Conservation (phyloP, 1,140 invertebrate species). For the Achatina immaculata region DNA sequence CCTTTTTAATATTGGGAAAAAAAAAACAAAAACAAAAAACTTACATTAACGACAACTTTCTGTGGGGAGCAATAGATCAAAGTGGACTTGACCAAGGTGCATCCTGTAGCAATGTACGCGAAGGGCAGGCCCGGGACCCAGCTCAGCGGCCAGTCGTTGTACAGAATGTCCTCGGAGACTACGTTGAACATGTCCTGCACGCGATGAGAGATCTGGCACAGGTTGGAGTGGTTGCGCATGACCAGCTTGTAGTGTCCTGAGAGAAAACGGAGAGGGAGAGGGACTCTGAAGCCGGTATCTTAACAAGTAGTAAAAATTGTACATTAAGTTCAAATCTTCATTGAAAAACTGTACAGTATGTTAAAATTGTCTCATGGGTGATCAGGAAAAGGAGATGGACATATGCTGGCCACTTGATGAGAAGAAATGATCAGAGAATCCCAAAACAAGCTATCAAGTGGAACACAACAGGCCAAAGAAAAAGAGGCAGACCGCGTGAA, state of each 20-base stretch:
- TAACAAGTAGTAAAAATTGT: neutral
- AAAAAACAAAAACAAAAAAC: no score
- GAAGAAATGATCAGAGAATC: no score
- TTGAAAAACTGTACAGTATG: neutral
- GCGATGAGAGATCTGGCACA: constrained; percentile 3
- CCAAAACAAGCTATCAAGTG: no score
- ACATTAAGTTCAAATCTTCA: neutral
- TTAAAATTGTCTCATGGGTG: no score
- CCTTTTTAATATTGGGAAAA: no score
- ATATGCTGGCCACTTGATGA: no score
- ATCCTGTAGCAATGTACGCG: constrained; percentile 6
- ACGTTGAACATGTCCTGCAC: constrained; percentile 27
- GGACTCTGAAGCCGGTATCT: neutral
- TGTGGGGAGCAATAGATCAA: constrained; percentile 21
- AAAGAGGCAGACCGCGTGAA: no score
- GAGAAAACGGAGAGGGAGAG: neutral
- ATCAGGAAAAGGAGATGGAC: no score
- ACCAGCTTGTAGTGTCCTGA: constrained; percentile 35
- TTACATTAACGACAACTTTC: constrained; percentile 14
- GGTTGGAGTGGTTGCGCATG: constrained; percentile 3
- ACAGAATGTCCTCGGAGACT: neutral
- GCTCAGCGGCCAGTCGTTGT: constrained; percentile 33
- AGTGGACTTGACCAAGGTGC: constrained; percentile 32
- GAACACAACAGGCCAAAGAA: no score
- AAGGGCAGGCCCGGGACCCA: constrained; percentile 28